These are phyloP conservation scores for Drosophila multiciliata DNA, from an alignment of 2,888 invertebrate genomes.

Conservation along the genomic window DNA sequence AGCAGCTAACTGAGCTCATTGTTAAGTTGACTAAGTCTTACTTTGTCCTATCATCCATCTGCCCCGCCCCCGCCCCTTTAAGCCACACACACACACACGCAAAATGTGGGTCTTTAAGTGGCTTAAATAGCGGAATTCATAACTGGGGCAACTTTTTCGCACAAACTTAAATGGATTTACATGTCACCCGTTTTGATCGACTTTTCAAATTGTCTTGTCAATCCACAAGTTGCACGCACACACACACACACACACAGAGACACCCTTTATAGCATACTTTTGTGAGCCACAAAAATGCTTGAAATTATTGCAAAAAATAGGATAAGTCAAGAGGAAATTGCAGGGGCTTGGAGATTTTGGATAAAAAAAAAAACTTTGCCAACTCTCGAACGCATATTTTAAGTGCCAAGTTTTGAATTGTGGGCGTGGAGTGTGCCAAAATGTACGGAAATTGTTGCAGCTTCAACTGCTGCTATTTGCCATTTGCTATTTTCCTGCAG, in stretches of 20 bases:
- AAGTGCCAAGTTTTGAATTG: slow-evolving; percentile 72
- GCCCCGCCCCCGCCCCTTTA: not conserved
- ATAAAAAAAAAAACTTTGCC: slow-evolving; percentile 29
- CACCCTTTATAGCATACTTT: slow-evolving; percentile 49
- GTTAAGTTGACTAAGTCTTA: slow-evolving; percentile 31
- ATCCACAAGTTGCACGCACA: slow-evolving; percentile 12
- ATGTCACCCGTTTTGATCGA: slow-evolving; percentile 44
- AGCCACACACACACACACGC: slow-evolving; percentile 6
- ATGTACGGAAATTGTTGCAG: slow-evolving; percentile 70
- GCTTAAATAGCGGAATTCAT: slow-evolving; percentile 45
- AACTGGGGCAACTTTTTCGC: slow-evolving; percentile 51
- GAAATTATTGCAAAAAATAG: slow-evolving; percentile 51
- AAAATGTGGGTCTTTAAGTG: slow-evolving; percentile 44
- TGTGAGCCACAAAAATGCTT: slow-evolving; percentile 47
- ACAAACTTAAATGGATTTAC: slow-evolving; percentile 58
- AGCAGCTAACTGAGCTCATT: slow-evolving; percentile 38
- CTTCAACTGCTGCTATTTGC: slow-evolving; percentile 55
- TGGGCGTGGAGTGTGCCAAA: slow-evolving; percentile 61
- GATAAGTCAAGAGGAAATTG: slow-evolving; percentile 2
- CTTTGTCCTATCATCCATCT: slow-evolving; percentile 21
- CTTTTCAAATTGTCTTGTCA: slow-evolving; percentile 54
- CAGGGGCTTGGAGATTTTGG: not conserved
- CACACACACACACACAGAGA: not conserved
- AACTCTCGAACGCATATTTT: slow-evolving; percentile 67
- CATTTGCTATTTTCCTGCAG: slow-evolving; percentile 58